Conservation (phyloP, 2,113 vertebrate species). For the Mastomys coucha region DNA sequence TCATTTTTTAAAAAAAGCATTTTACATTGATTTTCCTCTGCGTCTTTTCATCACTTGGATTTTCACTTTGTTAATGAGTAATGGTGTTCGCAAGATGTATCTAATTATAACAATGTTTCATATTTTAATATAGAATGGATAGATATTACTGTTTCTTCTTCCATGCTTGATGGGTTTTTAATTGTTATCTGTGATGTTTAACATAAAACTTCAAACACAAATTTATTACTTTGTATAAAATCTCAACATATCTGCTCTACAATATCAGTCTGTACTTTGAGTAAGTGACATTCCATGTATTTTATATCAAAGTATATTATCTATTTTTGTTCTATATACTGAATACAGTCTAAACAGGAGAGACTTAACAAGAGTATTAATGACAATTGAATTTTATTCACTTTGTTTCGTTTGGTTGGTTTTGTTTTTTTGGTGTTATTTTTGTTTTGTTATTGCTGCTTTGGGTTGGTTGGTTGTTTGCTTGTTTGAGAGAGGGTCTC, state of each 20-base stretch:
- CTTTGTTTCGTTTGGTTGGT: not conserved
- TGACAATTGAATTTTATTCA: not conserved
- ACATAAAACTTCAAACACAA: not conserved
- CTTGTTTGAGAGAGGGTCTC: not conserved
- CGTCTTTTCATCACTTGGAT: not conserved
- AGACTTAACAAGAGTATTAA: not conserved
- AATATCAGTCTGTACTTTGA: not conserved
- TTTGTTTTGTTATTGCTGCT: not conserved
- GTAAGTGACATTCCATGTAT: not conserved
- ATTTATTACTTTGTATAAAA: not conserved
- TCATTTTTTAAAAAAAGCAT: not conserved
- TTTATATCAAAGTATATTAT: not conserved
- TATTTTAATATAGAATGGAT: not conserved
- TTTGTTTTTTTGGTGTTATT: not conserved
- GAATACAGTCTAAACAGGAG: not conserved
- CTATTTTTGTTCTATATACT: not conserved
- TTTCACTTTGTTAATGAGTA: not conserved
- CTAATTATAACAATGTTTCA: not conserved
- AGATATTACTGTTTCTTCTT: not conserved
- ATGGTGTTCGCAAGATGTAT: not conserved
- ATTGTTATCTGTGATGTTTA: not conserved
- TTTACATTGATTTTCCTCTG: not conserved
- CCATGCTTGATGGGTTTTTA: not conserved
- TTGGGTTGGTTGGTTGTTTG: not conserved
- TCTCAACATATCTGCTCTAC: not conserved